Evolutionary conservation across 2,113 vertebrate species (phyloP).

Genomic region (Myiopsitta monachus): DNA sequence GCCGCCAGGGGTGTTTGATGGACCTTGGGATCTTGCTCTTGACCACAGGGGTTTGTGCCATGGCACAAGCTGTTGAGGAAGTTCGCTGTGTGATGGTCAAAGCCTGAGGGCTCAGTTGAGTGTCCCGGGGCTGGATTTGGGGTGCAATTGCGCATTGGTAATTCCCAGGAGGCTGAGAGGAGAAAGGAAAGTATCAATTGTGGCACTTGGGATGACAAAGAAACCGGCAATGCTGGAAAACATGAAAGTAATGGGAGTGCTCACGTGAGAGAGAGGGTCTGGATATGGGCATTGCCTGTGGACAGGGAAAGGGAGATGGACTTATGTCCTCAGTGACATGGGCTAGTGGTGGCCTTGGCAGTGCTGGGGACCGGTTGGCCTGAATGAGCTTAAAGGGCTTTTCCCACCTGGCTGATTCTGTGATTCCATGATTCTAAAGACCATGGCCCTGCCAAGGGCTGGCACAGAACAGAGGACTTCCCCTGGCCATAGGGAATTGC

Average conservation of each 20-base stretch:
- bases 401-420: not conserved
- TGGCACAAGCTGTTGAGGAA: not conserved
- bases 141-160: too few species aligned
- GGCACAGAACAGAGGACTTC: not conserved
- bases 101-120: not conserved
- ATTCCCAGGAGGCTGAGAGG: not conserved
- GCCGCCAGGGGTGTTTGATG: not conserved
- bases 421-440: not conserved
- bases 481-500: not conserved
- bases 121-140: not conserved
- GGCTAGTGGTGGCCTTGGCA: not conserved
- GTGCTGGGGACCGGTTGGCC: not conserved
- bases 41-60: not conserved
- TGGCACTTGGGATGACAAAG: not conserved
- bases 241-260: not conserved
- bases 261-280: not conserved
- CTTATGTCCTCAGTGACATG: not conserved
- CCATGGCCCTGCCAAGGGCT: not conserved
- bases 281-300: rapidly evolving
- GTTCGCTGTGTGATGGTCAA: not conserved
- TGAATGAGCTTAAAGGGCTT: not conserved
- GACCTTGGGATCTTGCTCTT: not conserved
- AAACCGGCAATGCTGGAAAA: not conserved
- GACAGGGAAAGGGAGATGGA: not conserved
- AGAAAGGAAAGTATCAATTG: not conserved